Evolutionary conservation across 2,797 vertebrate genomes (phyloP), one percentile per base, ranked within the genome.

Genomic region (Enteromius fasciolatus): DNA sequence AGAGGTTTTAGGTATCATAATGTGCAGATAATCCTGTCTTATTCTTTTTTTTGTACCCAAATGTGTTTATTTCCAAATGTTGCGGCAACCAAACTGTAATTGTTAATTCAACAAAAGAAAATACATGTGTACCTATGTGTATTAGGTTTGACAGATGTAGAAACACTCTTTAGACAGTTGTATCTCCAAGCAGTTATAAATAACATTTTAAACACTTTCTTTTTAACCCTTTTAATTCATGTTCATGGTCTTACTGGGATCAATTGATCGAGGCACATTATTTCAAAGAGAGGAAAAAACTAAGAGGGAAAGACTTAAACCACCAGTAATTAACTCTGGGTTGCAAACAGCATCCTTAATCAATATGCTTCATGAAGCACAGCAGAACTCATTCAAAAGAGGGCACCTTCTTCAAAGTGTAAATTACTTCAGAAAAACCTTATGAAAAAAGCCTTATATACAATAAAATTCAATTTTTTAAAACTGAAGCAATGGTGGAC

Each of bases 61-160:
- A 36, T 66, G 9, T 36, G 61, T 31, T 57, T 12, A 23, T 23
- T 23, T 57, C 20, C 18, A 41, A n/a, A 36, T 36, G 39, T 25
- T 23, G 25, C 15, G 11, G 31, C 41, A 66, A 33, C 31, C 64
- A 52, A 70, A 54, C 28, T 52, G 54, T n/a, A 59, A 18, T 41
- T 76, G 28, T 68, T 41, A 15, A 17, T 57, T 36, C 63, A 61
- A 46, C 23, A 28, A 28, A 70, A 18, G 59, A 36, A 36, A 46
- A 70, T 33, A 33, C 33, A 33, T 33, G n/a, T n/a, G n/a, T n/a
- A n/a, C n/a, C n/a, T n/a, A 78, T 28, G 17, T 8, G 69, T 48
- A 46, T 46, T n/a, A 81, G 41, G 63, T 57, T 23, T 73, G 79
- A 64, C 41, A 48, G 41, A 73, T 54, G 63, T 23, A 81, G 68